Evolutionary conservation across 2,113 vertebrate species (phyloP), one percentile per base, ranked within the genome.

Genomic region (Egretta garzetta): DNA sequence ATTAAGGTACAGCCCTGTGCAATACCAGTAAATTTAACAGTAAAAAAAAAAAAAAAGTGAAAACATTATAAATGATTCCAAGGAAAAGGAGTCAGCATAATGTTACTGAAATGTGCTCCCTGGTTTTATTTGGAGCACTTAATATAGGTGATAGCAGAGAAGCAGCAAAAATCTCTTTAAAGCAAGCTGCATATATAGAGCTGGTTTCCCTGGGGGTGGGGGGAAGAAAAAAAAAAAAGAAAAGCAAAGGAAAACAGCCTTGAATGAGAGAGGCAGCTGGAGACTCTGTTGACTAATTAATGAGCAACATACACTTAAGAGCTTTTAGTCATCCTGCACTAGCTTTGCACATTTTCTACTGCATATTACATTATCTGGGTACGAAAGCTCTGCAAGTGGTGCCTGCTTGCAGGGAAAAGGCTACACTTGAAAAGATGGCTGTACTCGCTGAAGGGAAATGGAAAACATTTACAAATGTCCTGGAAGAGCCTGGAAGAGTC

Each of bases 261-360:
- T 97, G 96, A 96, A 97, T 95, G 86, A 91, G 95, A 96, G 66
- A 96, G 68, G 91, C 95, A 97, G 96, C 92, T 97, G 96, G 94
- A 92, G 92, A 96, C 80, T 97, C 76, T 97, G 93, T 91, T 97
- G 87, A 97, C 94, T 97, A 97, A 95, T 97, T 97, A 96, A 97
- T 97, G 95, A 97, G 91, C 91, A 95, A 82, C 96, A 93, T 49
- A 94, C 73, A 89, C 77, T 96, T 93, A 89, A 96, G 91, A 96
- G 95, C 94, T 97, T 96, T 95, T 95, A 79, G 91, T 95, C 66
- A 67, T 91, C 91, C 66, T 93, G 49, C 77, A 85, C 80, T 66
- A 58, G 91, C 89, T 90, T 80, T 97, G 91, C 84, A 85, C 91
- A 80, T 96, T 93, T 96, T 68, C 86, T 66, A 49, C 81, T 89